Evolutionary conservation across 2,113 vertebrate species (phyloP), one percentile per base, ranked within the genome.

Genomic region (Ancistrus triradiatus): DNA sequence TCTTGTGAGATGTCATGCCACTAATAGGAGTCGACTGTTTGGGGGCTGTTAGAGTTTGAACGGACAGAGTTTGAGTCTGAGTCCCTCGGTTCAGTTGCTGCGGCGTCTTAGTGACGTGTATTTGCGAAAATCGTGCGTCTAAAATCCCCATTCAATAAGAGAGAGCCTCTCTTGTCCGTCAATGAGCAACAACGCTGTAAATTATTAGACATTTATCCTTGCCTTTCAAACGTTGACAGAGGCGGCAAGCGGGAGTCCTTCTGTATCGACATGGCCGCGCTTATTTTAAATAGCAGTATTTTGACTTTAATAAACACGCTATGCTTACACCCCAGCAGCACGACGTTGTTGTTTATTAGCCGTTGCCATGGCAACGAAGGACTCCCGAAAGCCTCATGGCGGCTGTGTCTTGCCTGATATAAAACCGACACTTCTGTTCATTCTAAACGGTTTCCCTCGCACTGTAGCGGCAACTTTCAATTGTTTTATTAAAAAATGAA

Each of bases 311-410:
- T 7, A 1, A 14, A 1, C 9, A 10, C 14, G 1, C 13, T 53
- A 14, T 17, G 3, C 4, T n/a, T n/a, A n/a, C 25, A 7, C 38
- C 46, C 28, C 28, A 46, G 2, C 50, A 15, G 42, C 8, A 46
- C 50, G 58, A 44, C 46, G 62, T 70, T 65, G 13, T 71, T 2
- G 44, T 81, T 67, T 76, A 73, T 31, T 51, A 10, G 10, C 28
- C 13, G 84, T 87, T 83, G 49, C 85, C 76, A 82, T 78, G 66
- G 84, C 52, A 78, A 79, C 73, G 8, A 47, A 59, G 49, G 73
- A 77, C 66, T 64, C 58, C 59, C 19, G 33, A 63, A 62, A 74
- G 76, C 48, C 76, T 80, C 56, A 8, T 76, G 78, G 55, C 11
- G 79, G 6, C 78, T 70, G 19, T 6, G 15, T 59, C 33, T 38